These are phyloP conservation scores for Heterotilapia buettikoferi DNA, from an alignment of 2,113 vertebrate species.

Conservation along the genomic window DNA sequence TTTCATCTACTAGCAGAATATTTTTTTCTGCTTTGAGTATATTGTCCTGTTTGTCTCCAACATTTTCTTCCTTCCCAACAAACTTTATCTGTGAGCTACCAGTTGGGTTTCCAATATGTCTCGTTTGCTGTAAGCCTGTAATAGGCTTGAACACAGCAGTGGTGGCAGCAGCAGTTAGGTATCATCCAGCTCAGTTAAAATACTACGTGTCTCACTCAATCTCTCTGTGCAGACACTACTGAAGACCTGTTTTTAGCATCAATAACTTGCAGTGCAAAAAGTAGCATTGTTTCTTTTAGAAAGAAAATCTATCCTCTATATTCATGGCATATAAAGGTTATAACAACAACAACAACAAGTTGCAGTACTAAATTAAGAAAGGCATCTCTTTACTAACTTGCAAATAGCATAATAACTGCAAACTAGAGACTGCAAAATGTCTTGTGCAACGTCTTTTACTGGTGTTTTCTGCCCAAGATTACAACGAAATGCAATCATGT, in stretches of 20 bases:
- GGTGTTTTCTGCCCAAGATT: not conserved
- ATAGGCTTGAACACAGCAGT: slow-evolving; percentile 43
- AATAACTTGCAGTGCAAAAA: not conserved
- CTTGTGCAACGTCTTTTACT: too few species aligned
- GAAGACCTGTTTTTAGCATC: not conserved
- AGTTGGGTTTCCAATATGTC: not conserved
- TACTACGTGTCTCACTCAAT: not conserved
- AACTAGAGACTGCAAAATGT: too few species aligned
- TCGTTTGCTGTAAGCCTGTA: slow-evolving; percentile 47
- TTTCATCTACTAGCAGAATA: not conserved
- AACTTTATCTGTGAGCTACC: not conserved
- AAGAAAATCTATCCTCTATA: not conserved
- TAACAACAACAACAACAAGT: not conserved
- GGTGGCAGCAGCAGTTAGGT: not conserved
- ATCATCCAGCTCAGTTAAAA: not conserved
- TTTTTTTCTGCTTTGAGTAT: not conserved
- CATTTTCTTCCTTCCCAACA: not conserved
- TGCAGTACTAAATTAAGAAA: not conserved
- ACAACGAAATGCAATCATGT: not conserved
- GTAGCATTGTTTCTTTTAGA: not conserved
- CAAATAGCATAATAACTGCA: not conserved
- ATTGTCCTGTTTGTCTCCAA: not conserved
- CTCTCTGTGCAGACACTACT: not conserved
- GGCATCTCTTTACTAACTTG: not conserved
- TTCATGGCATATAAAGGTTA: not conserved